Base-by-base conservation (phyloP, 2,113 vertebrate species). In the Ondatra zibethicus region DNA sequence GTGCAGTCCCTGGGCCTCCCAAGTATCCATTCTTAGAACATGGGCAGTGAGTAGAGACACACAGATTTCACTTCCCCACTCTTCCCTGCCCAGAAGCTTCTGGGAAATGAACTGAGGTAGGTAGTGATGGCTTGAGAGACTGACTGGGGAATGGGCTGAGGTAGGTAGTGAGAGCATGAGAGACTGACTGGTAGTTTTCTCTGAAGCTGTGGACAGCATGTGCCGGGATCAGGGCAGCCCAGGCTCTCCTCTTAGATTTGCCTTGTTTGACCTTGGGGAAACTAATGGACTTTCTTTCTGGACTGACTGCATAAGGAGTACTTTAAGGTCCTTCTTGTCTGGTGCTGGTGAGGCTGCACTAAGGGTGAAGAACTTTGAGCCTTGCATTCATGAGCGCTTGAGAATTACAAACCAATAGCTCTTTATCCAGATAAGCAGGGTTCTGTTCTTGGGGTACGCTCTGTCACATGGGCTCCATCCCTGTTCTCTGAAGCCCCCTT, bases 361-460 rank as follows among this genome's bases (percentile, higher is more conserved):
- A 66, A 90, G 23, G 63, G 39, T 88, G 9, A 80, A 63, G 65
- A 93, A 76, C 91, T 90, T 73, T 66, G 88, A 80, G 27, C n/a
- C 31, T 89, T 76, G 36, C 50, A 55, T 14, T n/a, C n/a, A 33
- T 68, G 70, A 70, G 80, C 27, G 25, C 66, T 55, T 65, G 78
- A 52, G 70, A 65, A n/a, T 47, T 3, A 39, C 68, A 78, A 50
- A 61, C 63, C 39, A 14, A 1, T 27, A 61, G 23, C 63, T 92
- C 0, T 77, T 92, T 65, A 11, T 88, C 45, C 45, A 52, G 55
- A 45, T 47, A 63, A 70, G 36, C 19, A 76, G 47, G 47, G 42
- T 33, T 80, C 29, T 88, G 50, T 36, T 88, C 50, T 88, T 55
- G n/a, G 70, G 70, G 19, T 31, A 65, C 72, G 33, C 31, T 21